Conservation (phyloP, 1,140 invertebrate species). For the Sweltsa coloradensis region DNA sequence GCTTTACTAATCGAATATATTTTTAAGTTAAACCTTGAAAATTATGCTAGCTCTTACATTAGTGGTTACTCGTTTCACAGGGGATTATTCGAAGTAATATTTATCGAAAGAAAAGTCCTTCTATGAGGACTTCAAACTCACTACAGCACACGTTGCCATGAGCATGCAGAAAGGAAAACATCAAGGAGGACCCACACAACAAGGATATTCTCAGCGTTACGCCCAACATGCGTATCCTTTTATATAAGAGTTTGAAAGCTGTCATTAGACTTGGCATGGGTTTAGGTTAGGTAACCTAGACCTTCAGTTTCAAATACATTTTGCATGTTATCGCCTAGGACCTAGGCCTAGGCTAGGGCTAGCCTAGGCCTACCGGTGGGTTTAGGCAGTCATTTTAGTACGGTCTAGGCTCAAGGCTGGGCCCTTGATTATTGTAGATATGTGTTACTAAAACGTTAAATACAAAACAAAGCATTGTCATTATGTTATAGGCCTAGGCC, state of each 20-base stretch:
- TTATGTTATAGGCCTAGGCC: too few relatives aligned
- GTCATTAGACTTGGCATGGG: too few relatives aligned
- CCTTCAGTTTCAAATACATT: too few relatives aligned
- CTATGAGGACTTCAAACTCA: constrained; percentile 16
- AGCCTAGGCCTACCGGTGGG: too few relatives aligned
- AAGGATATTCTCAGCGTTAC: constrained; percentile 12
- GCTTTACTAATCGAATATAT: neutral
- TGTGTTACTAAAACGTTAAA: too few relatives aligned
- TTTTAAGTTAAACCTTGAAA: neutral
- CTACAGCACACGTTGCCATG: constrained; percentile 16
- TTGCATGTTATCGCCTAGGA: too few relatives aligned
- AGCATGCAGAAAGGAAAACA: constrained; percentile 16
- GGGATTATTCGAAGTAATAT: constrained; percentile 14
- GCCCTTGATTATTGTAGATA: too few relatives aligned
- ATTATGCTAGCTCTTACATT: neutral
- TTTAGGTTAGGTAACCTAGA: too few relatives aligned
- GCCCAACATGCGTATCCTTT: constrained; percentile 14
- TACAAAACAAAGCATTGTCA: too few relatives aligned
- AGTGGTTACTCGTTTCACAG: constrained; percentile 10
- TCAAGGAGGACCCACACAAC: constrained; percentile 13
- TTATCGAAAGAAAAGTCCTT: constrained; percentile 15
- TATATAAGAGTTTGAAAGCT: neutral
- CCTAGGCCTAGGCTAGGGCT: too few relatives aligned
- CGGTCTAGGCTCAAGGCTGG: too few relatives aligned
- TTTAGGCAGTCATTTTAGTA: too few relatives aligned